A percentile compares a stretch with the other conserved stretches of the same genome.
phyloP scores from a whole-genome alignment of 92 coral and sea anemone species.

The Heteractis magnifica region DNA sequence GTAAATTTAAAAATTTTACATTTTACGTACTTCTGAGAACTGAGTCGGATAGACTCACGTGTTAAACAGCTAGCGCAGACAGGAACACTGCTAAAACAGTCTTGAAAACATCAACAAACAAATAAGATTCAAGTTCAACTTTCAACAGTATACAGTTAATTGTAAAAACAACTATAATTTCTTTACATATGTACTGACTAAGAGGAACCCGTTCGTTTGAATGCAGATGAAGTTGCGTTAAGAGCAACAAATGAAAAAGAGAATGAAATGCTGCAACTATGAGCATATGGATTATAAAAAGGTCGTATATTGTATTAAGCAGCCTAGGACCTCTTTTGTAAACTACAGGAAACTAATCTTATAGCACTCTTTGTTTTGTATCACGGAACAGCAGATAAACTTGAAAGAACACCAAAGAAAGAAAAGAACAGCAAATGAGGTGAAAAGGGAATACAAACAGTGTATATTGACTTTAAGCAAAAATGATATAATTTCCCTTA shows the following conservation, averaged over 20 bases:
- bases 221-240: background rate
- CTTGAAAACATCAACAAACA: background rate
- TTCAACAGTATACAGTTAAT: background rate
- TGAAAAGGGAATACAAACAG: background rate
- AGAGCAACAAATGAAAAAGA: background rate
- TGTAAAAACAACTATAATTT: background rate
- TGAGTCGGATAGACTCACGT: no score
- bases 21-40: no score
- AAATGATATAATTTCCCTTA: background rate
- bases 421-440: background rate
- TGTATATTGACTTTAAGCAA: conserved; percentile 1
- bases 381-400: background rate
- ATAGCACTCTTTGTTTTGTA: background rate
- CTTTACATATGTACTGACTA: background rate
- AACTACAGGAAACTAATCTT: background rate
- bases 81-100: no score
- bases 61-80: no score
- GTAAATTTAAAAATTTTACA: no score
- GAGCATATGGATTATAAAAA: background rate
- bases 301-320: conserved; percentile 3
- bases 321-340: background rate
- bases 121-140: background rate
- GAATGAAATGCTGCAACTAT: background rate
- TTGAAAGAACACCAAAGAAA: background rate
- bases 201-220: background rate